Evolutionary conservation across 53 echinoderm and acorn worm species (phyloP), one percentile per base, ranked within the genome.

Genomic region (Luidia sarsii): DNA sequence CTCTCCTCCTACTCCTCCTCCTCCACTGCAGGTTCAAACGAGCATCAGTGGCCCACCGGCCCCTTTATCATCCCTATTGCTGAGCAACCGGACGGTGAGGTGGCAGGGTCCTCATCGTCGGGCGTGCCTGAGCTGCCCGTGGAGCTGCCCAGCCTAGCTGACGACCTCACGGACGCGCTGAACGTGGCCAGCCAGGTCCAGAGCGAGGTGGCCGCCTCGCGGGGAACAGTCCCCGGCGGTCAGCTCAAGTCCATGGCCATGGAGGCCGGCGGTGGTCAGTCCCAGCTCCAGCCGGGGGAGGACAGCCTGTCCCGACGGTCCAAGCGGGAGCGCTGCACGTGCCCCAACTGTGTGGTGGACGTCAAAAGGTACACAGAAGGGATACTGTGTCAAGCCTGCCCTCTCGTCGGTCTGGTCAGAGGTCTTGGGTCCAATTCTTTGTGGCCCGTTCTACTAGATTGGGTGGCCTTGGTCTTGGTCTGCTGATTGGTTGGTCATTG

Each of bases 1-100:
- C n/a, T n/a, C n/a, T n/a, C n/a, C n/a, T n/a, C n/a, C n/a, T n/a
- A n/a, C n/a, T n/a, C n/a, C n/a, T n/a, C n/a, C n/a, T n/a, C n/a
- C n/a, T n/a, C n/a, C n/a, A n/a, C 39, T 39, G 14, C 31, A 72
- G 72, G 22, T 9, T 43, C 31, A 15, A 71, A 52, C 46, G 61
- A 77, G 57, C 77, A 77, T 32, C 39, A 61, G 19, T 77, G 77
- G 77, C 77, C 77, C 31, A 77, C 77, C 16, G 77, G 77, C 20
- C 77, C 77, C 2, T 77, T 77, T 61, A 77, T 77, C 27, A 77
- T 77, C 20, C 77, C 77, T n/a, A 48, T 77, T 45, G 1, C 30
- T 4, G 77, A 77, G 61, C 59, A 60, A 33, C 60, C 59, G 10
- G 55, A 77, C 29, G 77, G 61, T 20, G 36, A 68, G 24, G 6